Conservation (phyloP, 2,888 invertebrate genomes). For the Actias luna region DNA sequence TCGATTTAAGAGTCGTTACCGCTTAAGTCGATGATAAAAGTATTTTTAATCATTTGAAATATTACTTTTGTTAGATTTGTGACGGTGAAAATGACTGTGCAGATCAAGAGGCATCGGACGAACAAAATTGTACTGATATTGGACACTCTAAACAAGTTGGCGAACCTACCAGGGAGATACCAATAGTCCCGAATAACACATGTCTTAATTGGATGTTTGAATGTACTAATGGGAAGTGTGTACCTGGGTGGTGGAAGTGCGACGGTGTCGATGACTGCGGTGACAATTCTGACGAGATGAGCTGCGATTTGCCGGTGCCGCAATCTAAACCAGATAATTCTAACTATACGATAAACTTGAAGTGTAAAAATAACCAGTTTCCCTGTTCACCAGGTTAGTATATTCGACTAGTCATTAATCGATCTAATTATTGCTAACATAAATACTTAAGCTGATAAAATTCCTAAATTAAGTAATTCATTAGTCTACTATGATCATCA, state of each 20-base stretch:
- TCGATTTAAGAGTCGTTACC: not conserved
- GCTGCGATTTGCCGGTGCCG: slow-evolving; percentile 67
- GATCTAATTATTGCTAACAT: too few relatives aligned
- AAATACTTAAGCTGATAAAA: too few relatives aligned
- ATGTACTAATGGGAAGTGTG: slow-evolving; percentile 86
- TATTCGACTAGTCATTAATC: not conserved
- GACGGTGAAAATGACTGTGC: slow-evolving; percentile 88
- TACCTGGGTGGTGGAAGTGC: slow-evolving; percentile 91
- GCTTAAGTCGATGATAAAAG: not conserved
- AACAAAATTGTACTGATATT: slow-evolving; percentile 83
- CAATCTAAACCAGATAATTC: slow-evolving; percentile 44
- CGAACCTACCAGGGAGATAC: slow-evolving; percentile 45
- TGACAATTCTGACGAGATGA: slow-evolving; percentile 88
- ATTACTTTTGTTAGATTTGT: slow-evolving; percentile 68
- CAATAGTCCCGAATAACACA: slow-evolving; percentile 56
- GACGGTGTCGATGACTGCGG: slow-evolving; percentile 89
- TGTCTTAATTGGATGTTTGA: slow-evolving; percentile 91
- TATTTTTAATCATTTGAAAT: not conserved
- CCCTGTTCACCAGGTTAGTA: slow-evolving; percentile 59
- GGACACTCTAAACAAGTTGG: slow-evolving; percentile 55
- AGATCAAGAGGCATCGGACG: slow-evolving; percentile 85
- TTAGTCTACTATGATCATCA: too few relatives aligned
- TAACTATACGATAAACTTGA: slow-evolving; percentile 40
- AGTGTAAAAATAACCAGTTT: slow-evolving; percentile 68
- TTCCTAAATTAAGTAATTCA: too few relatives aligned